Evolutionary conservation across 2,113 vertebrate species (phyloP).

Genomic region (Macaca mulatta): DNA sequence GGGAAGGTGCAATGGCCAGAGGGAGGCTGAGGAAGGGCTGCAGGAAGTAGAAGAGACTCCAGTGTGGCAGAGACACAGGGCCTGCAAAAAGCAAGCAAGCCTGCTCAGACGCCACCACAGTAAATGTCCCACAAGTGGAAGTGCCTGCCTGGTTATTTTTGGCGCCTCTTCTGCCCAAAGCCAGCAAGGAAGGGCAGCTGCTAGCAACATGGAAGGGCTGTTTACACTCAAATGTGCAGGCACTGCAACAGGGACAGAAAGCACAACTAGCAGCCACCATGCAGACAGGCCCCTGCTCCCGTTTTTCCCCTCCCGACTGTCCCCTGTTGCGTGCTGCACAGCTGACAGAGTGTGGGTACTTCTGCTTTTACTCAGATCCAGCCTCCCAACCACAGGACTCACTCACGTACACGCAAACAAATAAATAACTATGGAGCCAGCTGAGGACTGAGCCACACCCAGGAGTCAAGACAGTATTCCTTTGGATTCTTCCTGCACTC

Average conservation of each 20-base stretch:
- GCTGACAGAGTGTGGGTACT: background rate
- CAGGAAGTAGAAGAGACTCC: background rate
- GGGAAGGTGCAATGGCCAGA: background rate
- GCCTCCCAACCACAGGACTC: slow-evolving; percentile 50
- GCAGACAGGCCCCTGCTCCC: slow-evolving; percentile 52
- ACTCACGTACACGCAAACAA: slow-evolving; percentile 10
- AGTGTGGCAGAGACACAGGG: background rate
- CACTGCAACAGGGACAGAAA: slow-evolving; percentile 16
- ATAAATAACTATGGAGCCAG: slow-evolving; percentile 63
- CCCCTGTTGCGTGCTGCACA: background rate
- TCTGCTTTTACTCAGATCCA: slow-evolving; percentile 66
- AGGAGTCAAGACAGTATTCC: slow-evolving; percentile 50
- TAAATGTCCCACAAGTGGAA: slow-evolving; percentile 65
- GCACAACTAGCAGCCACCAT: slow-evolving; percentile 29
- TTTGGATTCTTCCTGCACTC: background rate
- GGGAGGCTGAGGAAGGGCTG: background rate
- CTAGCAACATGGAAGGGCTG: slow-evolving; percentile 75
- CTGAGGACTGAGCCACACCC: slow-evolving; percentile 35
- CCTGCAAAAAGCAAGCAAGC: background rate
- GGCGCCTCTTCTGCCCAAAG: slow-evolving; percentile 80
- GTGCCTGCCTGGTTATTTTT: slow-evolving; percentile 80
- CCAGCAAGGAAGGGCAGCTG: slow-evolving; percentile 80
- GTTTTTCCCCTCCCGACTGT: background rate
- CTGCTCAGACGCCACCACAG: slow-evolving; percentile 21
- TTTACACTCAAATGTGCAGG: slow-evolving; percentile 54